These are phyloP conservation scores for Charina bottae DNA, from an alignment of 2,113 vertebrate species.

Conservation along the genomic window DNA sequence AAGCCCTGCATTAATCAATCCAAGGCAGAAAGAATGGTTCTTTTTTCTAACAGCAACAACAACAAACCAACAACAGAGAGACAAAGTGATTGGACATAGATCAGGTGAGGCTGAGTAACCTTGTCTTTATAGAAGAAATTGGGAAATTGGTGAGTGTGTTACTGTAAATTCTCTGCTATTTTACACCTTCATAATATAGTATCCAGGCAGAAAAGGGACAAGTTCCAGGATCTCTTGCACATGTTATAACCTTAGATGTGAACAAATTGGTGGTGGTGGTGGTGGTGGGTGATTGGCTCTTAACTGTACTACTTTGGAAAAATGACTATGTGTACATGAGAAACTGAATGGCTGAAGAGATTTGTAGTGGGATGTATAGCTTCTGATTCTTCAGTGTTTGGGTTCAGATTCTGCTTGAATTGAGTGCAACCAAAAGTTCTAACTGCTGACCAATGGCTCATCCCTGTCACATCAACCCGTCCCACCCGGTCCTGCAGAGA, in stretches of 20 bases:
- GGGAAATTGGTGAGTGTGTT: background rate
- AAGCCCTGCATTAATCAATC: background rate
- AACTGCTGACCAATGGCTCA: background rate
- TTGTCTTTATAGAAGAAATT: background rate
- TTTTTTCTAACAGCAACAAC: background rate
- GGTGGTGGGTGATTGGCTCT: conserved; percentile 9
- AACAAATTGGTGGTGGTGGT: conserved; percentile 1
- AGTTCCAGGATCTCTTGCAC: background rate
- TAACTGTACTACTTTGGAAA: background rate
- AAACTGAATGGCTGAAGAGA: conserved; percentile 44
- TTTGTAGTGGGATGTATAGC: conserved; percentile 36
- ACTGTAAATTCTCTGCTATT: background rate
- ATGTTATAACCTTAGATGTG: background rate
- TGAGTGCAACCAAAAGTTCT: background rate
- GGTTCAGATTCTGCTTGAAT: background rate
- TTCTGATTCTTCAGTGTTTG: conserved; percentile 25
- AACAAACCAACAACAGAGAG: background rate
- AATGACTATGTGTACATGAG: background rate
- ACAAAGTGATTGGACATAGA: background rate
- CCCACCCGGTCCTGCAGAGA: too few species aligned
- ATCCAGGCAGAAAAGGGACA: background rate
- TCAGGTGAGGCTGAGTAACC: background rate
- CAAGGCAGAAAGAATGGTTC: background rate
- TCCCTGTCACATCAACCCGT: too few species aligned
- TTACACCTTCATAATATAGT: background rate